Evolutionary conservation across 2,888 invertebrate genomes (phyloP).

Genomic region (Aleiodes leptofemur): DNA sequence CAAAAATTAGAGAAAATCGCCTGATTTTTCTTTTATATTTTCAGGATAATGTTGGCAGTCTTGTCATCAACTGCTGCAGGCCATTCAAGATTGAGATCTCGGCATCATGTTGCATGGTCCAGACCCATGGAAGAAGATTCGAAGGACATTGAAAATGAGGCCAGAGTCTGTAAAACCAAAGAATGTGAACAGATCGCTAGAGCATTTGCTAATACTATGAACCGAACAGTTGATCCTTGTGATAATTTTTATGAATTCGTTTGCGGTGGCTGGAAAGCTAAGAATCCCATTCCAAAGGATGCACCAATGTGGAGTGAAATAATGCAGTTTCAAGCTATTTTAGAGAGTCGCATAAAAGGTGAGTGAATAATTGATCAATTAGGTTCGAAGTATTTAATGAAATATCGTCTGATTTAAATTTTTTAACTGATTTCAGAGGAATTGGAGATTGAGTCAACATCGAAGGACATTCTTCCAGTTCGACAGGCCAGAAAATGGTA

Average conservation of each 20-base stretch:
- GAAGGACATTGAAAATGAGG: not conserved
- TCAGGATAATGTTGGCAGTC: conserved; percentile 7
- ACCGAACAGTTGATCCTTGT: conserved; percentile 59
- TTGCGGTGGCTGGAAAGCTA: conserved; percentile 57
- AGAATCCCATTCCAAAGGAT: conserved; percentile 55
- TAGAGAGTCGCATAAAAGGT: conserved; percentile 49
- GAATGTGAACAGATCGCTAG: not conserved
- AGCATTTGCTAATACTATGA: conserved; percentile 43
- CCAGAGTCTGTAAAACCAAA: not conserved
- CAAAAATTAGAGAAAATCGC: not conserved
- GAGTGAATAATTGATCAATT: not conserved
- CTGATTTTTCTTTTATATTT: not conserved
- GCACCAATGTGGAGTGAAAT: conserved; percentile 53
- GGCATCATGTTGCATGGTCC: too few species aligned
- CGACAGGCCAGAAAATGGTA: conserved; percentile 59
- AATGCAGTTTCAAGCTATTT: conserved; percentile 46
- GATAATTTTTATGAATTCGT: conserved; percentile 61
- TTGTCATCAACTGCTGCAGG: not conserved
- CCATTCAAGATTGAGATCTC: too few species aligned
- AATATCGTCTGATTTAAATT: not conserved
- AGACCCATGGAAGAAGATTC: not conserved
- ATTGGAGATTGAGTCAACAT: conserved; percentile 38
- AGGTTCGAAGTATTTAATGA: not conserved
- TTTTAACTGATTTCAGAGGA: conserved; percentile 47
- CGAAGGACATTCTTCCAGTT: conserved; percentile 56